phyloP scores from a whole-genome alignment of 1,140 invertebrate species.

The Papilio helenus region DNA sequence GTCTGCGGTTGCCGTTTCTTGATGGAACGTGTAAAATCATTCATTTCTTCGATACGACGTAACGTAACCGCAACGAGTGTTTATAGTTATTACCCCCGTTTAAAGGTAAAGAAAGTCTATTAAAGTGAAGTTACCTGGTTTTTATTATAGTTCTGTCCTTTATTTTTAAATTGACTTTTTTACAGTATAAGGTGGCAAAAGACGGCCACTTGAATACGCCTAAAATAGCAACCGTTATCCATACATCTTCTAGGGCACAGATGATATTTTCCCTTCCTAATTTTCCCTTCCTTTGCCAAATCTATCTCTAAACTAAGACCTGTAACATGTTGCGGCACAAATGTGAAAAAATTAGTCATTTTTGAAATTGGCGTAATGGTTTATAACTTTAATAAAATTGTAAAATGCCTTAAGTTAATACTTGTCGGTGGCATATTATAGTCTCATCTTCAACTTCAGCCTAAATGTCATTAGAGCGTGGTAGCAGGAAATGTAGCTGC shows the following conservation, averaged over 20 bases:
- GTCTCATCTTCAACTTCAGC: constrained; percentile 3
- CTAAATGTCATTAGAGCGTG: background rate
- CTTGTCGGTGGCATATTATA: background rate
- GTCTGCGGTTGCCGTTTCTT: constrained; percentile 13
- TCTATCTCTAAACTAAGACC: too few species aligned
- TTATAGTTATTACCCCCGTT: constrained; percentile 14
- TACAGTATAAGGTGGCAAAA: background rate
- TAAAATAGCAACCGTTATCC: too few species aligned
- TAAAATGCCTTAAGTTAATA: background rate
- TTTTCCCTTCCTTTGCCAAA: too few species aligned
- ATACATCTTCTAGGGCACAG: too few species aligned
- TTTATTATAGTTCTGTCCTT: background rate
- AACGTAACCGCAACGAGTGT: constrained; percentile 4
- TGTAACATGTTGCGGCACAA: too few species aligned
- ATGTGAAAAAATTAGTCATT: too few species aligned
- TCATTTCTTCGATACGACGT: constrained; percentile 3
- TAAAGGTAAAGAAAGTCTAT: constrained; percentile 1
- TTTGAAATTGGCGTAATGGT: too few species aligned
- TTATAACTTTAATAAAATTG: background rate
- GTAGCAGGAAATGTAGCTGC: constrained; percentile 43
- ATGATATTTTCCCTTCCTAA: too few species aligned
- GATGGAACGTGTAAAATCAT: constrained; percentile 17
- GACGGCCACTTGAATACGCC: too few species aligned
- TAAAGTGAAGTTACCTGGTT: background rate
- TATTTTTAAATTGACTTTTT: background rate